These are phyloP conservation scores for Podarcis cretensis DNA, from an alignment of 2,113 vertebrate species.

Conservation along the genomic window DNA sequence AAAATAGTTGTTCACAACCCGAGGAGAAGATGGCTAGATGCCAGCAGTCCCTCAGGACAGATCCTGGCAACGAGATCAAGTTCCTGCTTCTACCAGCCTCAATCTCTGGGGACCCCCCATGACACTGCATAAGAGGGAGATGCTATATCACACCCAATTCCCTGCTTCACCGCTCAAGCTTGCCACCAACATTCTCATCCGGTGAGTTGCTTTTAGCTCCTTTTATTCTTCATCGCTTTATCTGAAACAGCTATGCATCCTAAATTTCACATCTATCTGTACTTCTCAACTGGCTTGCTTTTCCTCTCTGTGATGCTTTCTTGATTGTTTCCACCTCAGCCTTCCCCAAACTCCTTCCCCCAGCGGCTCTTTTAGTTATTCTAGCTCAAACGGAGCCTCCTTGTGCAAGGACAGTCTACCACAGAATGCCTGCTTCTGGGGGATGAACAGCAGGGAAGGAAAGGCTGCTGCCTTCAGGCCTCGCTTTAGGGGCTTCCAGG, in stretches of 20 bases:
- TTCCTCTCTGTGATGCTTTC: background rate
- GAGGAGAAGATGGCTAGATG: too few species aligned
- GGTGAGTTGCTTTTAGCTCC: conserved; percentile 8
- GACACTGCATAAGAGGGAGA: background rate
- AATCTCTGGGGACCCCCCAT: background rate
- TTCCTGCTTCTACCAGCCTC: background rate
- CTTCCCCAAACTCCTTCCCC: background rate
- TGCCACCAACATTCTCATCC: background rate
- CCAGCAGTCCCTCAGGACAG: background rate
- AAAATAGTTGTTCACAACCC: background rate
- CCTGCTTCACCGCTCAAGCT: background rate
- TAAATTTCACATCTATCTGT: background rate
- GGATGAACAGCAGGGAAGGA: too few species aligned
- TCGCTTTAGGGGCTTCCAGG: background rate
- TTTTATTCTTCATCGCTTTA: background rate
- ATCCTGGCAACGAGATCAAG: background rate
- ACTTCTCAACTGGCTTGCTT: background rate
- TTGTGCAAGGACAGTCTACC: background rate
- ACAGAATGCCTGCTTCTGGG: background rate
- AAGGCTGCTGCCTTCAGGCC: background rate
- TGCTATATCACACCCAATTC: background rate
- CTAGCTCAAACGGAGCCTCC: background rate
- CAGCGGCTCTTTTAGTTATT: too few species aligned
- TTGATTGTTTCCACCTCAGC: background rate
- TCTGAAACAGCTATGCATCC: too few species aligned